A percentile compares a stretch with the other conserved stretches of the same genome.
phyloP scores from a whole-genome alignment of 2,797 vertebrate species.

The Cygnus olor region DNA sequence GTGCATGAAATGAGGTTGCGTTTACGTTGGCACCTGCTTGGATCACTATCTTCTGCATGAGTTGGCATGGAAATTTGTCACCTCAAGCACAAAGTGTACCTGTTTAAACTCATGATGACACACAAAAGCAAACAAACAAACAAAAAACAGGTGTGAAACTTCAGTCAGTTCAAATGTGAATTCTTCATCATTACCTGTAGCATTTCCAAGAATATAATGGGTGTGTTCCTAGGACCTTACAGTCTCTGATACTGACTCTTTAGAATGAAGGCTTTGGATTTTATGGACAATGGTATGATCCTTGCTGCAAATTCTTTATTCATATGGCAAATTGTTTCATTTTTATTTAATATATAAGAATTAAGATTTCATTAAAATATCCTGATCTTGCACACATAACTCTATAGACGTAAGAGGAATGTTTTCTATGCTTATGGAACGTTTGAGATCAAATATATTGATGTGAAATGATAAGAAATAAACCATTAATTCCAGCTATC shows the following conservation, averaged over 20 bases:
- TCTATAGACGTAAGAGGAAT: neutral
- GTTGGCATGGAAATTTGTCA: neutral
- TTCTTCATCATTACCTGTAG: neutral
- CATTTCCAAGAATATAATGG: neutral
- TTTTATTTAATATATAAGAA: neutral
- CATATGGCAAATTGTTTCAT: neutral
- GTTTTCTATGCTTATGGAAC: neutral
- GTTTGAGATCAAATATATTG: neutral
- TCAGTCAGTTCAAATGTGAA: neutral
- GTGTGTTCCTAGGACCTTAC: neutral
- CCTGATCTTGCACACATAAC: neutral
- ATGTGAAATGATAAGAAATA: conserved; percentile 20
- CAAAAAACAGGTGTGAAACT: neutral
- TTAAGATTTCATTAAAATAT: neutral
- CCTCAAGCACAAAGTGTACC: neutral
- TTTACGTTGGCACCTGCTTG: neutral
- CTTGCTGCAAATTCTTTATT: neutral
- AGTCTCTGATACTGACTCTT: neutral
- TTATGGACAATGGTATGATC: neutral
- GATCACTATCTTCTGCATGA: neutral
- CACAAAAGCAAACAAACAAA: too few relatives aligned
- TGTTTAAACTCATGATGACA: neutral
- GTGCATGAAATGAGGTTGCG: neutral
- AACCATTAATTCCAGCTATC: neutral
- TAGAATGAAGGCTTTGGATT: neutral